A percentile compares a stretch with the other conserved stretches of the same genome.
phyloP scores from a whole-genome alignment of 2,113 vertebrate species.

The Spea bombifrons region DNA sequence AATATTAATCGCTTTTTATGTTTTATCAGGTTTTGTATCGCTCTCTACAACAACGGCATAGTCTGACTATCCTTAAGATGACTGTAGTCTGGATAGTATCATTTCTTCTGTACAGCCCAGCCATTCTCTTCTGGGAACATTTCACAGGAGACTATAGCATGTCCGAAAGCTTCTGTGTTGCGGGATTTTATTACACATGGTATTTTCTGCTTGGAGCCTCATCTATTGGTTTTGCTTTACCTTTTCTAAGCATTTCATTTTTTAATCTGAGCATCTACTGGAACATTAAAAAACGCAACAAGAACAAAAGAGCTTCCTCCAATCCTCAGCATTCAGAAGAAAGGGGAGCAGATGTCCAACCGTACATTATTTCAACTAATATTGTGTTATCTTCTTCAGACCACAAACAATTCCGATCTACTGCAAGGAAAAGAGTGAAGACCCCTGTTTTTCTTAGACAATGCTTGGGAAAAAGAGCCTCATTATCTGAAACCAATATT shows the following conservation, averaged over 20 bases:
- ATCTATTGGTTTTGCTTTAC: constrained; percentile 75
- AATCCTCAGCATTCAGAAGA: no score
- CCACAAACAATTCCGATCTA: no score
- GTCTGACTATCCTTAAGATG: constrained; percentile 71
- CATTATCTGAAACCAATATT: no score
- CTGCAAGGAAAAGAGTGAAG: no score
- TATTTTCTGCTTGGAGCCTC: constrained; percentile 74
- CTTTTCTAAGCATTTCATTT: constrained; percentile 72
- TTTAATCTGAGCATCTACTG: constrained; percentile 79
- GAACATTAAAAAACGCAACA: constrained; percentile 68
- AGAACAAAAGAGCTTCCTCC: not conserved
- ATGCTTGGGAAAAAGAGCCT: no score
- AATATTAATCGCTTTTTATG: no score
- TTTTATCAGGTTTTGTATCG: no score
- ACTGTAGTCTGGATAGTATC: constrained; percentile 70
- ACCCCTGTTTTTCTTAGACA: no score
- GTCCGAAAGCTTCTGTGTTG: constrained; percentile 67
- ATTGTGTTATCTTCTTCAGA: not conserved
- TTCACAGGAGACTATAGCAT: constrained; percentile 64
- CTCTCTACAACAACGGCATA: not conserved
- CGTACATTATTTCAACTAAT: not conserved
- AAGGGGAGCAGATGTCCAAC: no score
- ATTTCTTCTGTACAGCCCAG: constrained; percentile 75
- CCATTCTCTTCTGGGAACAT: constrained; percentile 74
- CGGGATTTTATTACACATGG: constrained; percentile 76